phyloP scores from a whole-genome alignment of 2,797 vertebrate genomes.

The Ataeniobius toweri region DNA sequence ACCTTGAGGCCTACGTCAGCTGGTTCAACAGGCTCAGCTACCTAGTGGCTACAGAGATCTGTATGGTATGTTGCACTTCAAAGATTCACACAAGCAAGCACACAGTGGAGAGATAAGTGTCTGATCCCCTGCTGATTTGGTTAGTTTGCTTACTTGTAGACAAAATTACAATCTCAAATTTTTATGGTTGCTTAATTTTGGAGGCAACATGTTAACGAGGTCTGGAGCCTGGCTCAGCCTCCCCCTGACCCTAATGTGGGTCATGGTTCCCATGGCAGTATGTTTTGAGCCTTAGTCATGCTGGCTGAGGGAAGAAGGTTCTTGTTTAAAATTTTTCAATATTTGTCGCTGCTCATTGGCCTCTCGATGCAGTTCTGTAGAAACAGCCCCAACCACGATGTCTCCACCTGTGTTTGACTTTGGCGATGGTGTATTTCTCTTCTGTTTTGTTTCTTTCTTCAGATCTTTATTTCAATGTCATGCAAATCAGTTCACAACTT shows the following conservation, averaged over 20 bases:
- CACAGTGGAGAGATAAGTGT: too few relatives aligned
- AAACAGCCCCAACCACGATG: not conserved
- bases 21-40: constrained; percentile 96
- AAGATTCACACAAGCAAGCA: not conserved
- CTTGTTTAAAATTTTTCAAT: too few relatives aligned
- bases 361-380: too few relatives aligned
- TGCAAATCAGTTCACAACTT: too few relatives aligned
- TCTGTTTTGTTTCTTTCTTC: not conserved
- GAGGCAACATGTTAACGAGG: too few relatives aligned
- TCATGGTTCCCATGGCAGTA: too few relatives aligned
- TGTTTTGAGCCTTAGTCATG: too few relatives aligned
- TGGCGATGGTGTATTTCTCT: not conserved
- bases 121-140: too few relatives aligned
- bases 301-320: too few relatives aligned
- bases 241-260: too few relatives aligned
- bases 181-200: not conserved
- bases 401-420: not conserved
- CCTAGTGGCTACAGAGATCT: constrained; percentile 94
- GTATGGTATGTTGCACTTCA: constrained; percentile 82
- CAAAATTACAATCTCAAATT: not conserved
- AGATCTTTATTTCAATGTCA: too few relatives aligned
- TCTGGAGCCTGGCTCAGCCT: not conserved
- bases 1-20: constrained; percentile 92
- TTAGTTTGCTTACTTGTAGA: not conserved
- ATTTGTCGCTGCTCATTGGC: too few relatives aligned